These are phyloP conservation scores for Leptopilina myrica DNA, from an alignment of 2,888 invertebrate species.

Conservation along the genomic window DNA sequence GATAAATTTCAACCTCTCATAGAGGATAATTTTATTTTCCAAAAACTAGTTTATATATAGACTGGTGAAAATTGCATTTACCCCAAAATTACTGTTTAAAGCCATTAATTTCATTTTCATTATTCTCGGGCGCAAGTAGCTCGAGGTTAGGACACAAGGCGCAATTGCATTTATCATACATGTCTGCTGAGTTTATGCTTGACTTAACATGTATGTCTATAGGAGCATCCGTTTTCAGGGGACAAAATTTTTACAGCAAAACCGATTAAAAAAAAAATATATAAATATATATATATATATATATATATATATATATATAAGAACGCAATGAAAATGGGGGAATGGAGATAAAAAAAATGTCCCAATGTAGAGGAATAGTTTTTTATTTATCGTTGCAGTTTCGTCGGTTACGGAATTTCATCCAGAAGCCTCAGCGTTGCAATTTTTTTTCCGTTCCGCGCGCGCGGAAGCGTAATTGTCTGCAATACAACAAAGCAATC, in stretches of 20 bases:
- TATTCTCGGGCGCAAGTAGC: conserved; percentile 42
- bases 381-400: conserved; percentile 42
- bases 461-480: conserved; percentile 37
- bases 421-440: conserved; percentile 27
- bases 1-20: neutral
- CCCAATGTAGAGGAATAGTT: conserved; percentile 30
- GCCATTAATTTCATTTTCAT: conserved; percentile 49
- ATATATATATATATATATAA: no score
- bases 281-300: no score
- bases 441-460: conserved; percentile 26
- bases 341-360: neutral
- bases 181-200: conserved; percentile 57
- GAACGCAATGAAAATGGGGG: conserved; percentile 42
- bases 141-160: conserved; percentile 42
- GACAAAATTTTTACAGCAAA: conserved; percentile 41
- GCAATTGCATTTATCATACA: conserved; percentile 50
- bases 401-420: conserved; percentile 17
- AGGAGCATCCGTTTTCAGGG: conserved; percentile 64
- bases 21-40: conserved; percentile 14
- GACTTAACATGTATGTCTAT: conserved; percentile 58
- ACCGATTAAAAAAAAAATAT: no score
- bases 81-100: conserved; percentile 19
- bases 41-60: neutral
- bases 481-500: conserved; percentile 38
- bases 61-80: conserved; percentile 24